Evolutionary conservation across 1,140 invertebrate species (phyloP).

Genomic region (Pachypeltis micranthus): DNA sequence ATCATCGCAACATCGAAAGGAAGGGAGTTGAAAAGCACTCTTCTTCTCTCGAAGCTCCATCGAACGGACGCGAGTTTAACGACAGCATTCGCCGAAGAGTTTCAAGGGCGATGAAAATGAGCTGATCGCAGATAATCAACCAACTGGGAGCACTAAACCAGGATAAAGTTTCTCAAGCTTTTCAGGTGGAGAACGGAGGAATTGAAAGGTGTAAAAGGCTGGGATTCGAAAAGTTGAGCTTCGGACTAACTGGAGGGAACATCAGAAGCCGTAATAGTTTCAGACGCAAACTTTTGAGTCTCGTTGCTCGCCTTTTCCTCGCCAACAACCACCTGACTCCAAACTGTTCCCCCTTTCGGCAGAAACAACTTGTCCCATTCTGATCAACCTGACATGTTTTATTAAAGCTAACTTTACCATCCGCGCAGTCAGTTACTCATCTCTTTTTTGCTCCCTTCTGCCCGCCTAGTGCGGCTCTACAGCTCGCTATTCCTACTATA

Average conservation of each 20-base stretch:
- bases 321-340: not conserved
- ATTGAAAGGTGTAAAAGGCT: not conserved
- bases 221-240: not conserved
- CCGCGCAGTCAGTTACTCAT: not conserved
- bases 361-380: not conserved
- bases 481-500: not conserved
- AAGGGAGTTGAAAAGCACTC: too few species aligned
- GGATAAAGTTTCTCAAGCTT: too few species aligned
- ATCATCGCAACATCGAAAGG: too few species aligned
- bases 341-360: not conserved
- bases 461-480: not conserved
- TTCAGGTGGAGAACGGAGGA: not conserved
- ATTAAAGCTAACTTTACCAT: not conserved
- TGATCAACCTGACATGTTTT: not conserved
- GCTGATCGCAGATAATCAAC: too few species aligned
- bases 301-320: too few species aligned
- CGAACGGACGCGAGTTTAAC: too few species aligned
- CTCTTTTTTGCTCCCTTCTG: not conserved
- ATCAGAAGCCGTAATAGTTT: not conserved
- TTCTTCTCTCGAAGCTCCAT: too few species aligned
- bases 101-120: too few species aligned
- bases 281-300: not conserved
- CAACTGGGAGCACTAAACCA: too few species aligned
- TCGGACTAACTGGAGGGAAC: not conserved
- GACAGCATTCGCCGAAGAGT: too few species aligned